Percentiles rank a stretch among this genome's conserved stretches.
Conservation (phyloP, 37 sponge, comb jelly and placozoan genomes). For the Beroe ovata region DNA sequence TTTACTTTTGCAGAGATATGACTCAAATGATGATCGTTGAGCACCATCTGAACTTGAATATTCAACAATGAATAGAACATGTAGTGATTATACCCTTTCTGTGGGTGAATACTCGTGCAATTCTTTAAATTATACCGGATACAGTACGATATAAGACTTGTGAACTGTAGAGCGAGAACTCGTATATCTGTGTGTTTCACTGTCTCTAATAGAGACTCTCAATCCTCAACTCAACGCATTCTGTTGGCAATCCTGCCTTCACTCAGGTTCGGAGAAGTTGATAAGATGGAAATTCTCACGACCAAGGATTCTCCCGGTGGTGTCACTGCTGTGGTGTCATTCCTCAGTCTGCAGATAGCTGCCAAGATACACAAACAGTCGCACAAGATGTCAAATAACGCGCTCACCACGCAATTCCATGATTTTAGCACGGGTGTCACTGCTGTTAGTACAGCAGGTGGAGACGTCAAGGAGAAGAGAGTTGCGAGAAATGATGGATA, state of each 20-base stretch:
- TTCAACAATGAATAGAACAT: too few relatives aligned
- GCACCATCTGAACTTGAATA: too few relatives aligned
- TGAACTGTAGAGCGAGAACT: neutral
- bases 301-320: slow-evolving; percentile 10
- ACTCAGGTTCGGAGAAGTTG: slow-evolving; percentile 41
- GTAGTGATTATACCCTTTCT: too few relatives aligned
- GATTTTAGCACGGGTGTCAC: neutral
- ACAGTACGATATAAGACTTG: too few relatives aligned
- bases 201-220: too few relatives aligned
- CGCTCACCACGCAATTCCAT: slow-evolving; percentile 22
- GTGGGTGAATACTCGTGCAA: too few relatives aligned
- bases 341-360: slow-evolving; percentile 58
- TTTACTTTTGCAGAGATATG: too few relatives aligned
- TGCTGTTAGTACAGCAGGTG: neutral
- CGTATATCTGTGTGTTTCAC: too few relatives aligned
- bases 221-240: too few relatives aligned
- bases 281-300: slow-evolving; percentile 37
- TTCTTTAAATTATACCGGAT: too few relatives aligned
- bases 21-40: too few relatives aligned
- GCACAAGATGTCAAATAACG: slow-evolving; percentile 54
- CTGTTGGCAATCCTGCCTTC: too few relatives aligned
- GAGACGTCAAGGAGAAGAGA: slow-evolving; percentile 8
- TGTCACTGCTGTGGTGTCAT: slow-evolving; percentile 54
- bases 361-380: slow-evolving; percentile 23
- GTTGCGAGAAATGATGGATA: neutral